Evolutionary conservation across 2,888 invertebrate genomes (phyloP).

Genomic region (Pemphredon lugubris): DNA sequence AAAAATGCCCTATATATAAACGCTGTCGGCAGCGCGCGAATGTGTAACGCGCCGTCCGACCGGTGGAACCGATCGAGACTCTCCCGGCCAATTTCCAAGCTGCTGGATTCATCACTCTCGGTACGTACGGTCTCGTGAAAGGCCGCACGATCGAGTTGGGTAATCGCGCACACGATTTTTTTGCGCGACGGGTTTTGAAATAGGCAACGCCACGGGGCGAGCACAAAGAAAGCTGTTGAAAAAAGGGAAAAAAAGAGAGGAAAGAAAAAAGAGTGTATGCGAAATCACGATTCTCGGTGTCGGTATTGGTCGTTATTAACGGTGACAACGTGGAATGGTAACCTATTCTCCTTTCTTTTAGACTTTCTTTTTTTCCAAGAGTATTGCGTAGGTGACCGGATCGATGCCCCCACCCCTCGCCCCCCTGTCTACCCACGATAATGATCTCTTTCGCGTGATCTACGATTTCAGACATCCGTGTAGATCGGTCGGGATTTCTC

Average conservation of each 20-base stretch:
- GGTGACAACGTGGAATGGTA: not conserved
- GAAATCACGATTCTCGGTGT: not conserved
- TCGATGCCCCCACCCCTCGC: not conserved
- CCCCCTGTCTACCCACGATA: no score
- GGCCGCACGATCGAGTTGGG: constrained; percentile 54
- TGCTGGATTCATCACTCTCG: constrained; percentile 51
- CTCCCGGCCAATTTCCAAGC: constrained; percentile 38
- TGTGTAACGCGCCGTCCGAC: constrained; percentile 44
- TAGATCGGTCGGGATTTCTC: no score
- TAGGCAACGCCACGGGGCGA: constrained; percentile 46
- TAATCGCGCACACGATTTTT: constrained; percentile 56
- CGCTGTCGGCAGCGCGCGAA: constrained; percentile 7
- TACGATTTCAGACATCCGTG: no score
- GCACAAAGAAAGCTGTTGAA: constrained; percentile 42
- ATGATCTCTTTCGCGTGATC: no score
- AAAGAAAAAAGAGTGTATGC: not conserved
- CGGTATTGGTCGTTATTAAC: not conserved
- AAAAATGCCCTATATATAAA: no score
- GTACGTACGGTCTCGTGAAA: constrained; percentile 55
- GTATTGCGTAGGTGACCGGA: not conserved
- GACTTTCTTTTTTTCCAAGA: not conserved
- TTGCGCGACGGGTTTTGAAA: constrained; percentile 56
- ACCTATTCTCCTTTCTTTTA: not conserved
- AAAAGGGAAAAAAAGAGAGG: constrained; percentile 8
- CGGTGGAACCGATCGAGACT: constrained; percentile 26